Evolutionary conservation across 2,888 invertebrate species (phyloP).

Genomic region (Eupeodes luniger): DNA sequence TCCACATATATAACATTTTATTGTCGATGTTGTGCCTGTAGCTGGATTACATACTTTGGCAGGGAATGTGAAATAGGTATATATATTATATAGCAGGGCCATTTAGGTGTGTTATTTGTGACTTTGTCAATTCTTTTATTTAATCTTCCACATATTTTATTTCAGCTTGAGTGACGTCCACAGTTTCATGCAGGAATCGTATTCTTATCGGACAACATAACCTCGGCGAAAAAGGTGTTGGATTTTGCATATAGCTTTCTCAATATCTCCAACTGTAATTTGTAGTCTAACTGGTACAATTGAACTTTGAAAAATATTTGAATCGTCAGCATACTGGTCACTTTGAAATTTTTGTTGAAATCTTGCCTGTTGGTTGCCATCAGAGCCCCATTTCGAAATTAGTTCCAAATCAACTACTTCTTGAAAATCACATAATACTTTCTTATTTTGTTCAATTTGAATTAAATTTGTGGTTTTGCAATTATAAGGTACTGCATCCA

Average conservation of each 20-base stretch:
- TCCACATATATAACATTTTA: neutral
- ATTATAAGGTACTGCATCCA: too few species aligned
- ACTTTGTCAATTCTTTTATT: neutral
- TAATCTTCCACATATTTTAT: neutral
- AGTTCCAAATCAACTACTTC: neutral
- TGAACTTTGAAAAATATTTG: conserved; percentile 5
- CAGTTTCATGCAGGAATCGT: conserved; percentile 4
- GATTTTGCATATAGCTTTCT: neutral
- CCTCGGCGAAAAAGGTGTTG: conserved; percentile 8
- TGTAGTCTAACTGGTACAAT: neutral
- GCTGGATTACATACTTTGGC: neutral
- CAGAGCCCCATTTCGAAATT: neutral
- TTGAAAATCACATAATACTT: neutral
- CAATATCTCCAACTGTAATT: neutral
- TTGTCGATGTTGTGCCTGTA: neutral
- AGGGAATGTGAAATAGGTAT: neutral
- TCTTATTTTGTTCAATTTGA: too few species aligned
- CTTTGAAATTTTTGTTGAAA: conserved; percentile 5
- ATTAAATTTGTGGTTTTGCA: too few species aligned
- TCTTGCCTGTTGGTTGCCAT: neutral
- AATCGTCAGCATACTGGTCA: neutral
- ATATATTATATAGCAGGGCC: neutral
- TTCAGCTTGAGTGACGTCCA: neutral
- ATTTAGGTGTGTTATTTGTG: neutral
- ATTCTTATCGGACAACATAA: neutral